Conservation (phyloP, 2,797 vertebrate genomes). For the Falco peregrinus region DNA sequence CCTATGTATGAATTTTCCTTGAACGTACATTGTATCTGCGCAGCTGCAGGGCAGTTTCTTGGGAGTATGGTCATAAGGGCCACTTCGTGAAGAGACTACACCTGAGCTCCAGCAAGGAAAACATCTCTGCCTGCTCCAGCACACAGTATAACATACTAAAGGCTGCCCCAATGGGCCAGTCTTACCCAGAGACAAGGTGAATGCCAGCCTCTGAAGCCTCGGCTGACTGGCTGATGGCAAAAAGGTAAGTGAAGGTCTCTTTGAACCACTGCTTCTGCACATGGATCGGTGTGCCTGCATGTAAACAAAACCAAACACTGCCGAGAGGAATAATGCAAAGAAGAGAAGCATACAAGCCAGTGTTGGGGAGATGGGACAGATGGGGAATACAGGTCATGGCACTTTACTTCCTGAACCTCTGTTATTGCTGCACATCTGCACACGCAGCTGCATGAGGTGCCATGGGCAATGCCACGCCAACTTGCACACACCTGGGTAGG, state of each 20-base stretch:
- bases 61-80: background rate
- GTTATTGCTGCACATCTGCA: rapidly evolving
- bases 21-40: background rate
- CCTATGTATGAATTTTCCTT: background rate
- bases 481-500: conserved; percentile 70
- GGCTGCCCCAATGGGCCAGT: background rate
- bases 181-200: conserved; percentile 88
- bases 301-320: background rate
- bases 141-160: background rate
- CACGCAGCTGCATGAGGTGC: rapidly evolving
- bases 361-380: background rate
- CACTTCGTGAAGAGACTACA: background rate
- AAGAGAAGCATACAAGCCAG: background rate
- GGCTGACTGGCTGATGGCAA: conserved; percentile 79
- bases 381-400: rapidly evolving
- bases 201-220: conserved; percentile 86
- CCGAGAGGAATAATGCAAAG: background rate
- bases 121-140: background rate
- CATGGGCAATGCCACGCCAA: rapidly evolving
- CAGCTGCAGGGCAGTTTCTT: background rate
- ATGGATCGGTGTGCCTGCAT: conserved; percentile 78
- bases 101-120: background rate
- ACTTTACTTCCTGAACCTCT: background rate
- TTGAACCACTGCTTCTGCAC: conserved; percentile 87
- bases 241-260: conserved; percentile 86